Conservation (phyloP, 2,113 vertebrate genomes). For the human region GRCh38 chr13:33312001-33312500, state of each 20-base stretch:
- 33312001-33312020: not conserved
- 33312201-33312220: not conserved
- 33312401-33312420: not conserved
- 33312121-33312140: not conserved
- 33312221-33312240: slow-evolving; percentile 23
- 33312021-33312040: not conserved
- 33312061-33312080: not conserved
- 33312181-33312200: slow-evolving; percentile 2
- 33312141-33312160: slow-evolving; percentile 21
- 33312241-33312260: not conserved
- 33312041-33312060: not conserved
- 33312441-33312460: not conserved
- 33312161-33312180: slow-evolving; percentile 1
- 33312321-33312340: slow-evolving; percentile 65
- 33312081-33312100: not conserved
- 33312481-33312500: not conserved
- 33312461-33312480: rapidly evolving
- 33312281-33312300: not conserved
- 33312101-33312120: not conserved
- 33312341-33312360: slow-evolving; percentile 65
- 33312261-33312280: not conserved
- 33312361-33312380: slow-evolving; percentile 29
- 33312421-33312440: not conserved
- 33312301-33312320: slow-evolving; percentile 35
- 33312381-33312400: not conserved